phyloP scores from a whole-genome alignment of 2,797 vertebrate species.

The Darevskia nairensis region DNA sequence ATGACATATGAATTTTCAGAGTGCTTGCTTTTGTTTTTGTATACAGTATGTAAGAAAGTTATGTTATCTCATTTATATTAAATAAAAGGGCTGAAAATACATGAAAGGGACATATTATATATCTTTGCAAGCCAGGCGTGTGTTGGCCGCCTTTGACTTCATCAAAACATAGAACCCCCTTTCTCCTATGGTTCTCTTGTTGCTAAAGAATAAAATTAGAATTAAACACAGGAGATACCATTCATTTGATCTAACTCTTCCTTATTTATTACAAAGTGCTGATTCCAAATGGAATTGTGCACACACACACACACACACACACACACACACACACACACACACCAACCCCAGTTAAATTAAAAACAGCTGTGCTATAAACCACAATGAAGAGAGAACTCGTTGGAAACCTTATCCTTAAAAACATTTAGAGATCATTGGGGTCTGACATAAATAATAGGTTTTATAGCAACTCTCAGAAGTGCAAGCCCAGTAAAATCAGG shows the following conservation, averaged over 20 bases:
- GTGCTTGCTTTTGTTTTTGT: too few species aligned
- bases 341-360: conserved; percentile 59
- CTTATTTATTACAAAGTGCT: conserved; percentile 62
- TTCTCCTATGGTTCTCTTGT: conserved; percentile 55
- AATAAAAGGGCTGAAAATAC: background rate
- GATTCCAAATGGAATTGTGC: conserved; percentile 47
- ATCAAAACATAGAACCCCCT: conserved; percentile 36
- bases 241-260: conserved; percentile 67
- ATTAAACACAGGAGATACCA: conserved; percentile 67
- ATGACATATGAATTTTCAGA: background rate
- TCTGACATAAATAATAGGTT: conserved; percentile 66
- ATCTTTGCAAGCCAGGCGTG: background rate
- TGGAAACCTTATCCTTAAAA: conserved; percentile 77
- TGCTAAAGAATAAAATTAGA: conserved; percentile 65
- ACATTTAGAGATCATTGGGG: conserved; percentile 68
- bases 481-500: conserved; percentile 56
- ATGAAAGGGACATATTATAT: background rate
- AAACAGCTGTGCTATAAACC: conserved; percentile 74
- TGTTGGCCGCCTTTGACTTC: conserved; percentile 41
- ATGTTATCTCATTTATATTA: too few species aligned
- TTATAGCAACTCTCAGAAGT: conserved; percentile 73
- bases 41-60: too few species aligned
- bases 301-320: conserved; percentile 29
- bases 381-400: conserved; percentile 74
- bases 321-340: conserved; percentile 20